Conservation (phyloP, 2,888 invertebrate genomes). For the Tenthredo amoena region DNA sequence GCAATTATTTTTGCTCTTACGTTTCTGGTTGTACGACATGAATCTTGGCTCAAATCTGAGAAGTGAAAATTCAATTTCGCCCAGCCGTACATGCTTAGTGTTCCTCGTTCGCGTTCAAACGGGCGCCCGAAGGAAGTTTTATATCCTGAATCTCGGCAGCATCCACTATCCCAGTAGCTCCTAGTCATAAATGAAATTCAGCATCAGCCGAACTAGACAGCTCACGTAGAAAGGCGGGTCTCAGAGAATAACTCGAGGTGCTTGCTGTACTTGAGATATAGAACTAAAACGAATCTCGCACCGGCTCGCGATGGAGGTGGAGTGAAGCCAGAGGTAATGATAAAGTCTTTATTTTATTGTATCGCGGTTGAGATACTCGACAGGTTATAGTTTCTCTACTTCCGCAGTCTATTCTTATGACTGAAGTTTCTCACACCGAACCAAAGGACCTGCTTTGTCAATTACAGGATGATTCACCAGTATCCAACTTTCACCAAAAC, state of each 20-base stretch:
- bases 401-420: conserved; percentile 5
- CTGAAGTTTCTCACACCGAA: neutral
- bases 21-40: neutral
- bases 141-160: conserved; percentile 29
- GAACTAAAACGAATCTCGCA: conserved; percentile 29
- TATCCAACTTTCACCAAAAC: neutral
- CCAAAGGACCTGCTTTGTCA: neutral
- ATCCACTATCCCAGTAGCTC: conserved; percentile 13
- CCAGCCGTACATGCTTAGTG: conserved; percentile 27
- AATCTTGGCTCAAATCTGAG: conserved; percentile 31
- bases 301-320: neutral
- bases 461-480: neutral
- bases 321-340: conserved; percentile 18
- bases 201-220: conserved; percentile 47
- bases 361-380: neutral
- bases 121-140: conserved; percentile 42
- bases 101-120: conserved; percentile 28
- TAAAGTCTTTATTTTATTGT: conserved; percentile 21
- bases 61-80: conserved; percentile 45
- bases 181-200: conserved; percentile 47
- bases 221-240: conserved; percentile 39
- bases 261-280: neutral
- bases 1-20: neutral
- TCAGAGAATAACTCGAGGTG: conserved; percentile 31
- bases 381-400: neutral